Evolutionary conservation across 1,140 invertebrate genomes (phyloP).

Genomic region (Cephus cinctus): DNA sequence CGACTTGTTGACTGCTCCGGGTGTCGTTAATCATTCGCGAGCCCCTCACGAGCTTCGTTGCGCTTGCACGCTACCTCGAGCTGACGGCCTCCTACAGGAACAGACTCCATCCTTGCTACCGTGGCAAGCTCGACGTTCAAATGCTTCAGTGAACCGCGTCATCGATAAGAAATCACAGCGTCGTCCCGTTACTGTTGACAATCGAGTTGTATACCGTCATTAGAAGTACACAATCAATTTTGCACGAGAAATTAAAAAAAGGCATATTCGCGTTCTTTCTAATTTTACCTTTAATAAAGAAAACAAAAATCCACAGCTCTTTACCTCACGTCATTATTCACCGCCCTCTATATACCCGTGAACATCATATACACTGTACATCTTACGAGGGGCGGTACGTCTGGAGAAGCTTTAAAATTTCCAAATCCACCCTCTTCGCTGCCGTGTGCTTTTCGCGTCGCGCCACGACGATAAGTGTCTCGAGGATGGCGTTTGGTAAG

Average conservation of each 20-base stretch:
- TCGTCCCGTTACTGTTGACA: slow-evolving; percentile 1
- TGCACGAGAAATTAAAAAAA: too few species aligned
- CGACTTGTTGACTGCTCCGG: slow-evolving; percentile 24
- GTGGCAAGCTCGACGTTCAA: slow-evolving; percentile 22
- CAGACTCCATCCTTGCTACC: background rate
- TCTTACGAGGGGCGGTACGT: too few species aligned
- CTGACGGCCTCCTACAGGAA: background rate
- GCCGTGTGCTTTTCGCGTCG: slow-evolving; percentile 6
- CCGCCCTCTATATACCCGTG: too few species aligned
- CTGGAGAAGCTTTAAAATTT: too few species aligned
- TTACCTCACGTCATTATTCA: too few species aligned
- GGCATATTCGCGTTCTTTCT: too few species aligned
- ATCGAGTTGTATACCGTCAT: too few species aligned
- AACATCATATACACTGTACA: too few species aligned
- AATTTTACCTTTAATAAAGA: too few species aligned
- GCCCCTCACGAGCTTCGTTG: slow-evolving; percentile 24
- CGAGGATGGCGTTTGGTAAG: slow-evolving; percentile 21
- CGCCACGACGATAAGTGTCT: background rate
- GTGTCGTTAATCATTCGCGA: slow-evolving; percentile 41
- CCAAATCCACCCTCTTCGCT: slow-evolving; percentile 1
- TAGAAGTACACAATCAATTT: too few species aligned
- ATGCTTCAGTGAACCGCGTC: slow-evolving; percentile 28
- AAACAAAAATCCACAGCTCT: too few species aligned
- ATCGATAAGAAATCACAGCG: slow-evolving; percentile 32
- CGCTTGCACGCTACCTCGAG: slow-evolving; percentile 3